Evolutionary conservation across 2,888 invertebrate genomes (phyloP).

Genomic region (Cryptus viduatorius): DNA sequence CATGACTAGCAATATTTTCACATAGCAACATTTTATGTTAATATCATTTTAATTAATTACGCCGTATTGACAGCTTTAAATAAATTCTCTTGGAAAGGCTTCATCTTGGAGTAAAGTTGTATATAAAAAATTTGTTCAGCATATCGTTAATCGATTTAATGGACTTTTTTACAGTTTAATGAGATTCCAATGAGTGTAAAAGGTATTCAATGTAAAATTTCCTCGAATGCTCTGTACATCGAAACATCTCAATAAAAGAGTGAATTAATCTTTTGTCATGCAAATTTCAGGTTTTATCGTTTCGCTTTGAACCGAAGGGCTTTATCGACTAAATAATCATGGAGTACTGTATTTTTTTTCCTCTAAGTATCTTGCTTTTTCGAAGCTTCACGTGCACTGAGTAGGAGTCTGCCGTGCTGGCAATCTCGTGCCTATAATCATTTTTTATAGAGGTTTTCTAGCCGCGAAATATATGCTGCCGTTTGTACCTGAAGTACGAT

Average conservation of each 20-base stretch:
- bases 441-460: constrained; percentile 15
- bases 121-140: background rate
- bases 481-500: background rate
- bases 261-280: background rate
- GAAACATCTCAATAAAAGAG: background rate
- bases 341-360: background rate
- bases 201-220: background rate
- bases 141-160: background rate
- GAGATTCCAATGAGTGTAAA: background rate
- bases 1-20: no score
- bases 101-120: background rate
- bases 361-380: background rate
- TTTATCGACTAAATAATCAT: background rate
- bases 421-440: constrained; percentile 25
- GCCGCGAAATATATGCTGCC: background rate
- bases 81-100: background rate
- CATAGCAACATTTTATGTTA: no score
- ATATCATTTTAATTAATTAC: background rate
- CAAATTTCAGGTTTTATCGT: background rate
- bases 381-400: background rate
- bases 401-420: background rate
- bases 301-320: background rate
- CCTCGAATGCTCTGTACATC: background rate
- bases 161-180: background rate
- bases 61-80: background rate